These are phyloP conservation scores for Pteruthius melanotis DNA, from an alignment of 2,113 vertebrate genomes.

Conservation along the genomic window DNA sequence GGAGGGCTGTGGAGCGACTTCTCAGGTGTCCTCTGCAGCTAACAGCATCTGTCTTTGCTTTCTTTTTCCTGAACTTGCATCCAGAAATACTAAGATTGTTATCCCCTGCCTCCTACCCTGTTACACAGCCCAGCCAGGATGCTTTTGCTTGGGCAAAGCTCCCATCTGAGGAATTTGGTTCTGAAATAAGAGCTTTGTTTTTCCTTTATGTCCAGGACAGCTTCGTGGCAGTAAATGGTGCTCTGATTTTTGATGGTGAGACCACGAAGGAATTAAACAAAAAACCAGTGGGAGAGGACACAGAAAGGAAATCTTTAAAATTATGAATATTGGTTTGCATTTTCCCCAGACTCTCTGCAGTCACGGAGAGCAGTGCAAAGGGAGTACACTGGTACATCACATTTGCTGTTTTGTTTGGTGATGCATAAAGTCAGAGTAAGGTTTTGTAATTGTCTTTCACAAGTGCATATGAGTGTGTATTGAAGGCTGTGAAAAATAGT, in stretches of 20 bases:
- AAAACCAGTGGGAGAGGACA: not conserved
- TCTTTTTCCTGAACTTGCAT: not conserved
- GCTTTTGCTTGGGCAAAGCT: not conserved
- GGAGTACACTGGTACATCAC: not conserved
- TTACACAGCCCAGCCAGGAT: not conserved
- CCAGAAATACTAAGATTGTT: not conserved
- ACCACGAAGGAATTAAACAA: not conserved
- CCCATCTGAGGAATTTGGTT: not conserved
- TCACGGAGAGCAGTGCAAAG: not conserved
- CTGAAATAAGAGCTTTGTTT: not conserved
- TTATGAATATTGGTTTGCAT: not conserved
- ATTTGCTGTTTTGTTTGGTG: not conserved
- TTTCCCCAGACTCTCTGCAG: not conserved
- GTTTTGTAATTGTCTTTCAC: slow-evolving; percentile 2
- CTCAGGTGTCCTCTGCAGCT: not conserved
- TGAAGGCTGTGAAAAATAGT: not conserved
- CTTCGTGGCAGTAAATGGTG: not conserved
- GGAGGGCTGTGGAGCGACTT: not conserved
- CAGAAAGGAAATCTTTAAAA: not conserved
- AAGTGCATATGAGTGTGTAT: not conserved
- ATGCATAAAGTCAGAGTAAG: not conserved
- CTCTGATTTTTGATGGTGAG: not conserved
- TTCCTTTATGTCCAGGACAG: not conserved
- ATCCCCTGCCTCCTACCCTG: not conserved
- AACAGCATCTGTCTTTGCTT: not conserved